Evolutionary conservation across 2,113 vertebrate genomes (phyloP).

Genomic region (Symphodus melops): DNA sequence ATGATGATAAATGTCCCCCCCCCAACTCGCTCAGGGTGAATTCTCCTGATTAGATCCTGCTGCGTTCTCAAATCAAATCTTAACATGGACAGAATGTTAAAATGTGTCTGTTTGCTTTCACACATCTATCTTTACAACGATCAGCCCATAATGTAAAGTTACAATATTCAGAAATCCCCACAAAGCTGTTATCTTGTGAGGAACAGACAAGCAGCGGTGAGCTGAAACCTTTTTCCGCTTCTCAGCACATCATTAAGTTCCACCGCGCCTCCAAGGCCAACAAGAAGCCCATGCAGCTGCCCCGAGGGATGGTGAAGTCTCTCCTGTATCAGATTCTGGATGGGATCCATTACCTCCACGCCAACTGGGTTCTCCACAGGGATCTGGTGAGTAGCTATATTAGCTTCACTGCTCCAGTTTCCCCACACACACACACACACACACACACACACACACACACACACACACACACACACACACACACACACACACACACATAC

Average conservation of each 20-base stretch:
- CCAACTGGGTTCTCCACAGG: slow-evolving; percentile 99
- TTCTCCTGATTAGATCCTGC: too few species aligned
- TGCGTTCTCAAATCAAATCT: too few species aligned
- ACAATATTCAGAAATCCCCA: too few species aligned
- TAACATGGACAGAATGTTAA: too few species aligned
- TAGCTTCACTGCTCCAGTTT: slow-evolving; percentile 48
- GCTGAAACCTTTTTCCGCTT: slow-evolving; percentile 47
- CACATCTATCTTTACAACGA: too few species aligned
- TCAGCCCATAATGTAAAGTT: too few species aligned
- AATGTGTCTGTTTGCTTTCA: too few species aligned
- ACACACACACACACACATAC: neutral
- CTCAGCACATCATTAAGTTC: slow-evolving; percentile 99
- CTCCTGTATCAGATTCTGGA: slow-evolving; percentile 99
- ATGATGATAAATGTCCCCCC: too few species aligned
- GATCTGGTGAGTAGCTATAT: slow-evolving; percentile 92
- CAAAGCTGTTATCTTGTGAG: neutral
- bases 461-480: neutral
- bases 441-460: neutral
- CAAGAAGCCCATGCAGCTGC: slow-evolving; percentile 99
- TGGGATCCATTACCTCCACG: slow-evolving; percentile 99
- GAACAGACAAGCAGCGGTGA: slow-evolving; percentile 3
- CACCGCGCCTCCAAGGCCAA: slow-evolving; percentile 99
- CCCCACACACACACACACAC: slow-evolving; percentile 17
- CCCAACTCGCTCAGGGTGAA: too few species aligned
- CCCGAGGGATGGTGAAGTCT: slow-evolving; percentile 98